A percentile compares a stretch with the other conserved stretches of the same genome.
Conservation (phyloP, 2,113 vertebrate genomes). For the Mystacornis crossleyi region DNA sequence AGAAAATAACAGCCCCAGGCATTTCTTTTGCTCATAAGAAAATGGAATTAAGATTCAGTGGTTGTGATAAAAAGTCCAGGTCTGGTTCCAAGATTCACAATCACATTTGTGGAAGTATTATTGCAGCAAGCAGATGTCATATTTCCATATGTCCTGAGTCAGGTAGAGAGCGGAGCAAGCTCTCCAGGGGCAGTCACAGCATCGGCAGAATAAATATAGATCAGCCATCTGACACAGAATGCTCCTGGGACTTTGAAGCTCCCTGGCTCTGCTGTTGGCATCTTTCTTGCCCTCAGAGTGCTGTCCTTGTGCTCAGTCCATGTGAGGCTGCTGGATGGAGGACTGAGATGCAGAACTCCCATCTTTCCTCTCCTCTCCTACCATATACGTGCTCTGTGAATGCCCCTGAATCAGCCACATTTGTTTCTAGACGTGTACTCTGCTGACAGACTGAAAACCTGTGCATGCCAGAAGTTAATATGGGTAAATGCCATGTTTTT, state of each 20-base stretch:
- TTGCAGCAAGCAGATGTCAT: slow-evolving; percentile 10
- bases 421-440: neutral
- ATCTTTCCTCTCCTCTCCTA: neutral
- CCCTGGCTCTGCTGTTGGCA: neutral
- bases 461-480: neutral
- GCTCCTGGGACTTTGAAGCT: neutral
- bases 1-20: neutral
- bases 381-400: rapidly evolving
- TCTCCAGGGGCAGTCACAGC: neutral
- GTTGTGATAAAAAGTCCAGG: neutral
- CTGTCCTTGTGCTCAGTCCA: neutral
- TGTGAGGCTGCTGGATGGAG: neutral
- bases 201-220: neutral
- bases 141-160: neutral
- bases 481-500: neutral
- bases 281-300: neutral
- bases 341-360: neutral
- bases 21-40: neutral
- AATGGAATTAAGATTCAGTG: neutral
- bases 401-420: too few species aligned
- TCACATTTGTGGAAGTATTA: neutral
- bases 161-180: neutral
- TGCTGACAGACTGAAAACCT: neutral
- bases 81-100: neutral
- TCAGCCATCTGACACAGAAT: neutral